Conservation (phyloP, 2,113 vertebrate genomes). For the Symphodus melops region DNA sequence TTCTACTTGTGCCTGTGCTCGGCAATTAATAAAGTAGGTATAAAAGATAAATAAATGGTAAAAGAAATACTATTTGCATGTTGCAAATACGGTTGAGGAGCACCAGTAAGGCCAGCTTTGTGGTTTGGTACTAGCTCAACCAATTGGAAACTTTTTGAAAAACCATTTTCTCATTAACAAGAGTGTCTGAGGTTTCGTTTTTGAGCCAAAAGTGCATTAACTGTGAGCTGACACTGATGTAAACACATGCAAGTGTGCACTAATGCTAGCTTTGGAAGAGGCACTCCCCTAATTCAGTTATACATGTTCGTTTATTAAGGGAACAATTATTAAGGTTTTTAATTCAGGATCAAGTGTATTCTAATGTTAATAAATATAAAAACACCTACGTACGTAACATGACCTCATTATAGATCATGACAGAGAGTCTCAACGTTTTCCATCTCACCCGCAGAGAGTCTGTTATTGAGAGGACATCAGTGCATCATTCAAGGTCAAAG, state of each 20-base stretch:
- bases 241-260: constrained; percentile 12
- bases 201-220: constrained; percentile 17
- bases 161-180: constrained; percentile 12
- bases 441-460: constrained; percentile 21
- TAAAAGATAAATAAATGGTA: no score
- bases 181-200: constrained; percentile 18
- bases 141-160: constrained; percentile 10
- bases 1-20: no score
- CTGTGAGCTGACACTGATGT: constrained; percentile 13
- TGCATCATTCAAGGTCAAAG: constrained; percentile 73
- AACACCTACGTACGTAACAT: constrained; percentile 2
- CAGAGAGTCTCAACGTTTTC: constrained; percentile 24
- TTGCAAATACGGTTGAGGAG: neutral
- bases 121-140: constrained; percentile 13
- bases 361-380: neutral
- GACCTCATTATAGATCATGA: constrained; percentile 13
- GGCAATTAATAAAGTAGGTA: no score
- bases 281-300: neutral
- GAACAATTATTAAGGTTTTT: neutral
- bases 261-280: neutral
- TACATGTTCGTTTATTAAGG: no score
- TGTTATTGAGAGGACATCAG: constrained; percentile 18
- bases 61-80: no score
- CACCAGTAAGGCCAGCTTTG: constrained; percentile 1
- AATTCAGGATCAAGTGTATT: neutral